Percentiles rank a stretch among this genome's conserved stretches.
These are phyloP conservation scores for Halcyon chelicuti DNA, from an alignment of 2,797 vertebrate species.

Conservation along the genomic window DNA sequence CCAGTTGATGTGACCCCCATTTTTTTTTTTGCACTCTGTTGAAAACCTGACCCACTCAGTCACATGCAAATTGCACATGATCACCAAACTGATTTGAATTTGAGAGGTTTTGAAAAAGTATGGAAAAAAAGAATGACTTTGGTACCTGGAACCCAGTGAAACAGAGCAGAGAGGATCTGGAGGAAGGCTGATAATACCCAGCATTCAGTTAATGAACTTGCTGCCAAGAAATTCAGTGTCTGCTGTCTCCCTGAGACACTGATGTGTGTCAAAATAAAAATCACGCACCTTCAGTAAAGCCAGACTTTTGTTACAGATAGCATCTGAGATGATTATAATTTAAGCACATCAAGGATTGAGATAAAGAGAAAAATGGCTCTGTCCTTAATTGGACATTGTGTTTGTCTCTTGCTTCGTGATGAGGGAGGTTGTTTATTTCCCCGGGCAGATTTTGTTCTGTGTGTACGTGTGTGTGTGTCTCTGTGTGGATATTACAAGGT, in stretches of 20 bases:
- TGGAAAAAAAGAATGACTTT: not conserved
- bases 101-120: not conserved
- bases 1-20: not conserved
- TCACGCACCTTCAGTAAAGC: not conserved
- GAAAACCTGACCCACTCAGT: not conserved
- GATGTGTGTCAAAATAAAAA: slow-evolving; percentile 43
- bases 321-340: not conserved
- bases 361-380: not conserved
- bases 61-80: not conserved
- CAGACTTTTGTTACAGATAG: not conserved
- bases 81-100: not conserved
- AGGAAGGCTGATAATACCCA: not conserved
- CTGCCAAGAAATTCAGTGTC: not conserved
- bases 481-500: not conserved
- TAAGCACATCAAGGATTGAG: not conserved
- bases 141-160: not conserved
- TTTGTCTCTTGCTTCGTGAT: not conserved
- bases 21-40: not conserved
- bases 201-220: slow-evolving; percentile 16
- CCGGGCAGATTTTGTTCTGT: not conserved
- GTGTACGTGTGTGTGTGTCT: not conserved
- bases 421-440: not conserved
- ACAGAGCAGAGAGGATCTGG: not conserved
- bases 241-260: not conserved
- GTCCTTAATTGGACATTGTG: not conserved